phyloP scores from a whole-genome alignment of 2,113 vertebrate genomes.

The Rallus limicola region DNA sequence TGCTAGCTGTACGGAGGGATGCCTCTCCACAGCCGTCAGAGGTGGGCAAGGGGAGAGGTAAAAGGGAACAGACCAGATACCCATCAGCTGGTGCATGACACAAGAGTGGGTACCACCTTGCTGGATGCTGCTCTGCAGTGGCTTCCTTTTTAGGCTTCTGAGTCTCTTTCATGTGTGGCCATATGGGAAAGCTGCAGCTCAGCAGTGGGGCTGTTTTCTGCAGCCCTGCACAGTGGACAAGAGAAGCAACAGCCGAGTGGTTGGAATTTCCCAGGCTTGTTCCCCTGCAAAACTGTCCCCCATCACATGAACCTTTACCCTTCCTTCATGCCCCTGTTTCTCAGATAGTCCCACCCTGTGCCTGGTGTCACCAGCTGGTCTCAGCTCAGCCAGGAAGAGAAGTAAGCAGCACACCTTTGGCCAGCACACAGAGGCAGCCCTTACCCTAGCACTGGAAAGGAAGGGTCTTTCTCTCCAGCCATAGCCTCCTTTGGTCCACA shows the following conservation, averaged over 20 bases:
- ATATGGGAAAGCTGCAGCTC: neutral
- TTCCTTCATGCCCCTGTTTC: neutral
- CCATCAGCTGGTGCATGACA: fast-evolving
- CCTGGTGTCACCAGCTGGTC: neutral
- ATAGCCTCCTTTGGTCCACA: neutral
- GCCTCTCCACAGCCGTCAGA: neutral
- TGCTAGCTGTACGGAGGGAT: neutral
- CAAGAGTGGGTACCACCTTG: neutral
- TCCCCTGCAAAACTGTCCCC: neutral
- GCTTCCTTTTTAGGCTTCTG: neutral
- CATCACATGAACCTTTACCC: neutral
- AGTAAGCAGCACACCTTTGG: neutral
- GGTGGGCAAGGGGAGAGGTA: neutral
- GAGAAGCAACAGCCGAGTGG: too few species aligned
- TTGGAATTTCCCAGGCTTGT: neutral
- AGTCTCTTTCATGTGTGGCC: fast-evolving
- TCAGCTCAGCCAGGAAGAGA: neutral
- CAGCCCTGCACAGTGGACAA: fast-evolving
- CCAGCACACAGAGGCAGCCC: neutral
- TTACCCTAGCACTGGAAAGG: neutral
- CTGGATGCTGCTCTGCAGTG: neutral
- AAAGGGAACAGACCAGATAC: neutral
- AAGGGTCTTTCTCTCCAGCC: neutral
- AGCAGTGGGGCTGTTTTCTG: neutral
- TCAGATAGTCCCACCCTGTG: neutral